Base-by-base conservation (phyloP, 1,140 invertebrate genomes). In the Pseudobourletiella spinata region DNA sequence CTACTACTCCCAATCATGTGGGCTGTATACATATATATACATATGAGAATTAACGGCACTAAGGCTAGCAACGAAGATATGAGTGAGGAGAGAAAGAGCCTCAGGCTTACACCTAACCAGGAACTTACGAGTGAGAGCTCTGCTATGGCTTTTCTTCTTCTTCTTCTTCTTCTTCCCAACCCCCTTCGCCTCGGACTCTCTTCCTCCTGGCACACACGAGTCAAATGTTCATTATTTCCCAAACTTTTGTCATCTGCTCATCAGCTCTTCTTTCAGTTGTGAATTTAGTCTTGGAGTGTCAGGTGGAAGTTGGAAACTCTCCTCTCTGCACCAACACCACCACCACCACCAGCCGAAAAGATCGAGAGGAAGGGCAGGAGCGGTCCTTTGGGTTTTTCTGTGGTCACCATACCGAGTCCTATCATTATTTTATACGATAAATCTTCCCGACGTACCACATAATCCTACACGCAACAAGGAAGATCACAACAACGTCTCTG, bases 261-360 rank as follows among this genome's bases (percentile, higher is more conserved):
- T 58, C 52, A 55, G 30, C 52, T 28, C 28, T 54, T 15, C 50
- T 28, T 22, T 54, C 44, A 48, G 44, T 48, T 22, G 44, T 18
- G 11, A 48, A 48, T 48, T 48, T 18, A 48, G 20, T 15, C 11
- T 48, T 18, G 44, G 6, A 18, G 44, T 48, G 20, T 48, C 44
- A 48, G 44, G 44, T 48, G 18, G 6, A 11, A 48, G 44, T 48
- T 48, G 6, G 18, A 28, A 26, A 48, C 46, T 22, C 22, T 8
- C 14, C 8, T 22, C 46, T 48, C 22, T 22, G 14, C 22, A 14
- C 6, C 46, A 48, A 15, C 22, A 48, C 46, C 6, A 20, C 46
- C 22, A 48, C 14, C 22, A 22, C 46, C 8, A 15, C 46, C 46
- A 14, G 11, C 6, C 22, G 14, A 11, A 22, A 14, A 11, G 6